phyloP scores from a whole-genome alignment of 2,888 invertebrate genomes.

The Stegana nigrithorax region DNA sequence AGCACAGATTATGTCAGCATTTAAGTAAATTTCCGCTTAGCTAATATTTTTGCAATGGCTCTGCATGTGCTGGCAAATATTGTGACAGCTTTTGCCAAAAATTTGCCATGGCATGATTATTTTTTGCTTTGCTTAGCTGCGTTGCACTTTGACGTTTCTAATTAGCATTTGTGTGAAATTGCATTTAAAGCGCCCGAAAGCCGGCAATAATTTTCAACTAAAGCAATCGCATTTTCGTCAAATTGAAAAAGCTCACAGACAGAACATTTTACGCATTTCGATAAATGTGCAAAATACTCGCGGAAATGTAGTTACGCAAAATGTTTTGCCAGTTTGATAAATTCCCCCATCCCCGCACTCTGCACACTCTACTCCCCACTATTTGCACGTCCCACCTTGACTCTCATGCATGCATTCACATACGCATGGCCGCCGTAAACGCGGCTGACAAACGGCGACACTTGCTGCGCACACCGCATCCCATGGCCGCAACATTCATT shows the following conservation, averaged over 20 bases:
- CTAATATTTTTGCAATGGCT: no score
- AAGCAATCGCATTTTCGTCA: neutral
- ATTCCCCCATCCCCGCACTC: neutral
- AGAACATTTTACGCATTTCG: neutral
- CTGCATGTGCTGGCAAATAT: constrained; percentile 15
- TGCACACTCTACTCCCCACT: neutral
- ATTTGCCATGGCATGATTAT: no score
- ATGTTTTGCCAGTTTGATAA: constrained; percentile 23
- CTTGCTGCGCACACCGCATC: no score
- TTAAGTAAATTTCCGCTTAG: no score
- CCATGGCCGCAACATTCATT: no score
- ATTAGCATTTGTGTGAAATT: neutral
- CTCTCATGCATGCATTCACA: no score
- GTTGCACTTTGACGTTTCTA: neutral
- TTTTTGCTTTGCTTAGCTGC: neutral
- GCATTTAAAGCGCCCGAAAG: constrained; percentile 5
- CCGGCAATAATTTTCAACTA: constrained; percentile 6
- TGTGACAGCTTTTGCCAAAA: no score
- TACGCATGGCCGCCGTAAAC: no score
- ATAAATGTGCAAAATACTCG: constrained; percentile 13
- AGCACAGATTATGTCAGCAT: no score
- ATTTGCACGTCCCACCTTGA: no score
- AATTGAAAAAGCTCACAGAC: neutral
- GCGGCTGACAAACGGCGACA: neutral
- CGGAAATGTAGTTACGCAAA: constrained; percentile 9